These are phyloP conservation scores for Gymnorhina tibicen DNA, from an alignment of 2,113 vertebrate genomes.

Conservation along the genomic window DNA sequence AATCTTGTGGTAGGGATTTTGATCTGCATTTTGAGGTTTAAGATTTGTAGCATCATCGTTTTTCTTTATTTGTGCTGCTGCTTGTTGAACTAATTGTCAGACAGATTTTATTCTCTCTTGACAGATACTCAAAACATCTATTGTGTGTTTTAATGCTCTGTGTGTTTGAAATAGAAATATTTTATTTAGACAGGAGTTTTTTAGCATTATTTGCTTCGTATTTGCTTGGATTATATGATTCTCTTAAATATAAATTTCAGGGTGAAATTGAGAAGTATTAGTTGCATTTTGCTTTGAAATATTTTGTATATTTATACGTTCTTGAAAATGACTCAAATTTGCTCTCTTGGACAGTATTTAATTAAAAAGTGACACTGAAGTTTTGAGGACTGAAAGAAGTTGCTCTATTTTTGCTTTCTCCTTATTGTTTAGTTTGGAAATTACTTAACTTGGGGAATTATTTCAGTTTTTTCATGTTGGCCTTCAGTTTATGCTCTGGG, in stretches of 20 bases:
- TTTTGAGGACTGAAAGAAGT: neutral
- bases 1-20: neutral
- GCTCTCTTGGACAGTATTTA: neutral
- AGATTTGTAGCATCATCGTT: neutral
- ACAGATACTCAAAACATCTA: fast-evolving
- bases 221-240: neutral
- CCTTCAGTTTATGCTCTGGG: neutral
- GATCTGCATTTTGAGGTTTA: neutral
- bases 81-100: neutral
- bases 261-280: neutral
- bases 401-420: neutral
- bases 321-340: neutral
- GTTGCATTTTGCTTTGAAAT: neutral
- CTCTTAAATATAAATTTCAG: neutral
- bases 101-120: neutral
- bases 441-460: neutral
- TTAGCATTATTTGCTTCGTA: neutral
- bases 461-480: neutral
- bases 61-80: neutral
- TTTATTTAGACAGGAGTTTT: neutral
- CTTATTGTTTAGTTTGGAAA: neutral
- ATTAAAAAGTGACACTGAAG: neutral
- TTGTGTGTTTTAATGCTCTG: fast-evolving
- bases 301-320: neutral
- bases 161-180: neutral